Evolutionary conservation across 2,113 vertebrate genomes (phyloP), one percentile per base, ranked within the genome.

Genomic region (Dascyllus trimaculatus): DNA sequence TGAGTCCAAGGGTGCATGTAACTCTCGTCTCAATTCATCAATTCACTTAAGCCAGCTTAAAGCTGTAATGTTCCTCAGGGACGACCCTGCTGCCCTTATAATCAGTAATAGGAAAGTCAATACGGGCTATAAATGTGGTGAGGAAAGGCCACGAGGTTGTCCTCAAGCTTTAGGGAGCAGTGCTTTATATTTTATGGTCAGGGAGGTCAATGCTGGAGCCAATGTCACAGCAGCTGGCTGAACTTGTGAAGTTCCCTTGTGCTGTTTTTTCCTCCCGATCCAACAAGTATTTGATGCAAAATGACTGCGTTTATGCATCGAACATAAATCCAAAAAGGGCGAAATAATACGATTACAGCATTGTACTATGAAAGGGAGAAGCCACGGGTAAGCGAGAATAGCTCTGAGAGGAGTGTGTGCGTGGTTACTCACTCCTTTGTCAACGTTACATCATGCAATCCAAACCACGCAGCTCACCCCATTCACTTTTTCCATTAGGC

Each of bases 361-460:
- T 17, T 32, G 78, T 57, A 75, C 65, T 74, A 26, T 72, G 62
- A 46, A 71, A 69, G 56, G 56, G 51, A 71, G 56, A 64, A 78
- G 68, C 75, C 51, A 29, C 0, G 68, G 75, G 26, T 76, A 29
- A 71, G 46, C 49, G 11, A 78, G 83, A 85, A 66, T 22, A 75
- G 79, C 72, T 80, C 3, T 46, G 71, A 72, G 68, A 71, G 67
- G 56, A 78, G 85, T 79, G 85, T 71, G 89, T 68, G 78, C 57
- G 73, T 82, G 82, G 87, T 92, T 91, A 93, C 90, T 89, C 88
- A 90, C 86, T 87, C 89, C 88, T 93, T 93, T 94, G 91, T 94
- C 91, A 92, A 70, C 81, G 89, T 92, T 93, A 93, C 91, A 92
- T 94, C 90, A 92, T 90, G 90, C 92, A 92, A 93, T 74, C 85